A percentile compares a stretch with the other conserved stretches of the same genome.
Conservation (phyloP, 1,140 invertebrate species). For the Acromyrmex heyeri region DNA sequence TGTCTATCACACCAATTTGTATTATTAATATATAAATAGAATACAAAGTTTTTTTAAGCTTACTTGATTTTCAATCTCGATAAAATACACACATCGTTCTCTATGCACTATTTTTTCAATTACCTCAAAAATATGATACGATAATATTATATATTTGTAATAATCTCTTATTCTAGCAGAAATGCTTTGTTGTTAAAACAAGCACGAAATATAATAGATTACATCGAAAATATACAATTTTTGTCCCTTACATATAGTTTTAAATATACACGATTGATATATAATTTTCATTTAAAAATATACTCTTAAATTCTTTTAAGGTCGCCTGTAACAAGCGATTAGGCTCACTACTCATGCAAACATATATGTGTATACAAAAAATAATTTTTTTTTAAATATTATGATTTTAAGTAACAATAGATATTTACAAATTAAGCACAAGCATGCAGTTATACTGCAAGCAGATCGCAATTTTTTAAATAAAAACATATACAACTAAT, state of each 20-base stretch:
- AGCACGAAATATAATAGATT: constrained; percentile 65
- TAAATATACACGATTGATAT: constrained; percentile 73
- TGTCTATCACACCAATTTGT: constrained; percentile 81
- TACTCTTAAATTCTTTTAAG: constrained; percentile 74
- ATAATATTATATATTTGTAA: constrained; percentile 53
- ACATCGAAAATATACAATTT: constrained; percentile 74
- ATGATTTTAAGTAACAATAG: constrained; percentile 18
- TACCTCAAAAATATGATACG: constrained; percentile 69
- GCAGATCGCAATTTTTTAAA: constrained; percentile 10
- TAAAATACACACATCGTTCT: constrained; percentile 82
- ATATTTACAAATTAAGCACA: constrained; percentile 67
- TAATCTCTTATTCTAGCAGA: constrained; percentile 70
- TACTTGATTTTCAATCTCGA: constrained; percentile 70
- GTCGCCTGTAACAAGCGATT: constrained; percentile 81
- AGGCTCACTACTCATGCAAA: constrained; percentile 83
- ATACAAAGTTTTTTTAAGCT: constrained; percentile 78
- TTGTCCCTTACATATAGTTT: constrained; percentile 77
- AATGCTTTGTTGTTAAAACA: constrained; percentile 65
- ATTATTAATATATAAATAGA: constrained; percentile 82
- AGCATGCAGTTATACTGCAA: constrained; percentile 66
- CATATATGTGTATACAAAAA: constrained; percentile 36
- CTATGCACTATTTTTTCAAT: constrained; percentile 77
- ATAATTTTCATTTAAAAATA: constrained; percentile 64
- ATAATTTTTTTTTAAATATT: neutral
- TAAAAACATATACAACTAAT: neutral